Evolutionary conservation across 2,888 invertebrate species (phyloP).

Genomic region (Boloria selene): DNA sequence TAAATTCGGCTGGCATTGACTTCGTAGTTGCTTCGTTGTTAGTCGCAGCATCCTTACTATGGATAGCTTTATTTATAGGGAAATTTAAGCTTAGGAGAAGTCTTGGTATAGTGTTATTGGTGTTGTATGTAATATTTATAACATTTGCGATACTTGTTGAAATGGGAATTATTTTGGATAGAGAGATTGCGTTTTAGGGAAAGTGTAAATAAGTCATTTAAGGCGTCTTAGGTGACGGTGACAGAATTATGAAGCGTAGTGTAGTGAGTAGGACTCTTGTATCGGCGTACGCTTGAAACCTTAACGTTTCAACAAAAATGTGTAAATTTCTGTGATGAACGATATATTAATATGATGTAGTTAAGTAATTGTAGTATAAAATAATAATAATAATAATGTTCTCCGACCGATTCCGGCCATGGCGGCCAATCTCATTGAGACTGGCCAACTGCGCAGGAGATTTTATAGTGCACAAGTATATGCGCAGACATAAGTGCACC

Average conservation of each 20-base stretch:
- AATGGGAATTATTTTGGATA: conserved; percentile 84
- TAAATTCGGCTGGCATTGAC: conserved; percentile 90
- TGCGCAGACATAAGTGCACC: too few species aligned
- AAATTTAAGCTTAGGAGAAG: conserved; percentile 87
- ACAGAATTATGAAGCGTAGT: background rate
- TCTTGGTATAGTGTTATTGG: conserved; percentile 85
- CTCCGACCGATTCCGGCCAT: too few species aligned
- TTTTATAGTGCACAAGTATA: too few species aligned
- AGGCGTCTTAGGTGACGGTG: conserved; percentile 7
- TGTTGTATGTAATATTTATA: conserved; percentile 87
- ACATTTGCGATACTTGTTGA: conserved; percentile 90
- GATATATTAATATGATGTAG: conserved; percentile 2
- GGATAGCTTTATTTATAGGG: conserved; percentile 85
- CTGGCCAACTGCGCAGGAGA: too few species aligned
- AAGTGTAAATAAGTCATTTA: background rate
- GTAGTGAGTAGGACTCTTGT: background rate
- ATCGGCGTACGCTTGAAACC: background rate
- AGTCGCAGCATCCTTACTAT: conserved; percentile 87
- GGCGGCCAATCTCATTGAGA: too few species aligned
- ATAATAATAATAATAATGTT: too few species aligned
- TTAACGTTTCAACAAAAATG: background rate
- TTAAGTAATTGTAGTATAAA: conserved; percentile 7
- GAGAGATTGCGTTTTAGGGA: conserved; percentile 7
- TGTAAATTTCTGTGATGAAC: conserved; percentile 28
- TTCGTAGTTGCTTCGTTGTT: conserved; percentile 91